These are phyloP conservation scores for Drosophila robusta DNA, from an alignment of 2,888 invertebrate genomes.

Conservation along the genomic window DNA sequence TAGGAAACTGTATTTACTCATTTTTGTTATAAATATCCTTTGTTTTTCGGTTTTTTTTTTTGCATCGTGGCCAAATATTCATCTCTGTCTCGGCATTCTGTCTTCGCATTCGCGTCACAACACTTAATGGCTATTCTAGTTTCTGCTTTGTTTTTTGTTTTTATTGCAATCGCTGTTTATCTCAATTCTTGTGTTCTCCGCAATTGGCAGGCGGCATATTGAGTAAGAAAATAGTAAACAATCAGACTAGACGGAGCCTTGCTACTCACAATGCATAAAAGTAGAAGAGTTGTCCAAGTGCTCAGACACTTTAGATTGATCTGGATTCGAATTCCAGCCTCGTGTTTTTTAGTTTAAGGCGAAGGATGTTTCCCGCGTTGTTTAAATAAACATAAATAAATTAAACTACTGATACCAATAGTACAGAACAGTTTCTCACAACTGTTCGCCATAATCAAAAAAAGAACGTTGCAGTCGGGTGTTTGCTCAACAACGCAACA, in stretches of 20 bases:
- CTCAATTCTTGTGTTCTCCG: not conserved
- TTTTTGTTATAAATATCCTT: constrained; percentile 44
- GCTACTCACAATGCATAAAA: not conserved
- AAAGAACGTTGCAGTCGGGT: too few relatives aligned
- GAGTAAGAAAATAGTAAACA: constrained; percentile 1
- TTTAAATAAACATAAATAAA: too few relatives aligned
- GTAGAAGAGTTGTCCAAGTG: not conserved
- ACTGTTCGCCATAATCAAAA: too few relatives aligned
- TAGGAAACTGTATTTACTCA: constrained; percentile 12
- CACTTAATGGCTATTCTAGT: not conserved
- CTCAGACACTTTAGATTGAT: too few relatives aligned
- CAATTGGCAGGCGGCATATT: not conserved
- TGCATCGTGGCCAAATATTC: constrained; percentile 17
- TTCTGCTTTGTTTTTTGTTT: constrained; percentile 12
- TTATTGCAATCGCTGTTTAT: constrained; percentile 25
- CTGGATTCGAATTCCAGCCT: too few relatives aligned
- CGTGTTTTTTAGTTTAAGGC: too few relatives aligned
- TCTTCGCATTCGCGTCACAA: constrained; percentile 16
- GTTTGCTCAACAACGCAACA: too few relatives aligned
- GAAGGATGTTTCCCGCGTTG: too few relatives aligned
- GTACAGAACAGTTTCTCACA: too few relatives aligned
- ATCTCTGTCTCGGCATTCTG: constrained; percentile 14
- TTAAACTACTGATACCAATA: too few relatives aligned
- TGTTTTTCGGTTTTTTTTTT: constrained; percentile 16
- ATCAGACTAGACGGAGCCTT: not conserved